These are phyloP conservation scores for Jaculus jaculus DNA, from an alignment of 2,113 vertebrate genomes.

Conservation along the genomic window DNA sequence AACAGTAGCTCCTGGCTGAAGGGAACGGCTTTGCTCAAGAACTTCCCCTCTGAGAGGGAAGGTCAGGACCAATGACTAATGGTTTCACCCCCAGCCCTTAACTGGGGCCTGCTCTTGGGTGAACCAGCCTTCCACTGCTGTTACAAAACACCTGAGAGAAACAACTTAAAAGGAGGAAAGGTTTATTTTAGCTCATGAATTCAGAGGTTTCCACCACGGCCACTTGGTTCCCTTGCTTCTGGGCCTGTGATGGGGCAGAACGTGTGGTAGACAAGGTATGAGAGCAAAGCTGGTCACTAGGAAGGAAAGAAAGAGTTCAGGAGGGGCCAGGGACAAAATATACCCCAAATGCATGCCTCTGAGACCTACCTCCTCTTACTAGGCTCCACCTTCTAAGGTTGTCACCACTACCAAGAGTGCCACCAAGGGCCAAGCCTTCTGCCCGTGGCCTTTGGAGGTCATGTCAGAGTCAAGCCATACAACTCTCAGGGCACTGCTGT, in stretches of 20 bases:
- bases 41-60: too few species aligned
- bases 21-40: not conserved
- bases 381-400: not conserved
- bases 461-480: not conserved
- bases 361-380: too few species aligned
- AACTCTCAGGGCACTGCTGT: not conserved
- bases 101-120: not conserved
- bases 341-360: not conserved
- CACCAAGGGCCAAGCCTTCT: not conserved
- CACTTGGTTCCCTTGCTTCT: too few species aligned
- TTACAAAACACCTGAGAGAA: not conserved
- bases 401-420: not conserved
- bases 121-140: not conserved
- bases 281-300: not conserved
- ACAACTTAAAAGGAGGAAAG: too few species aligned
- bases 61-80: not conserved
- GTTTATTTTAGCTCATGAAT: too few species aligned
- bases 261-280: not conserved
- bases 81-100: not conserved
- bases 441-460: too few species aligned
- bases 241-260: not conserved
- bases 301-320: too few species aligned
- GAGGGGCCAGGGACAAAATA: not conserved
- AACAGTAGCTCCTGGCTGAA: not conserved
- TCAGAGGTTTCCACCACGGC: too few species aligned